Evolutionary conservation across 2,888 invertebrate genomes (phyloP).

Genomic region (Megastigmus dorsalis): DNA sequence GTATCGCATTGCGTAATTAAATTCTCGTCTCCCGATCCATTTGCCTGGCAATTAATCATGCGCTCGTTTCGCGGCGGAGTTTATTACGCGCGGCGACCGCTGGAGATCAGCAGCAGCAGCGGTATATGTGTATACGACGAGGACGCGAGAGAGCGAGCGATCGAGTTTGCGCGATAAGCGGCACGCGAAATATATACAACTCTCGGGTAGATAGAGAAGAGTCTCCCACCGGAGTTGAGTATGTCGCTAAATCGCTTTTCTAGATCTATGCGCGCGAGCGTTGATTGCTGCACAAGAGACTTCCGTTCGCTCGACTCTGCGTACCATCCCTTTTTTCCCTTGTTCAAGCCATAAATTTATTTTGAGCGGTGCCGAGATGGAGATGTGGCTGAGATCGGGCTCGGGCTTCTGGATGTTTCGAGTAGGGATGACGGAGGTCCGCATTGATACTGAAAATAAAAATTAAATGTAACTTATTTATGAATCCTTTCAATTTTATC

Average conservation of each 20-base stretch:
- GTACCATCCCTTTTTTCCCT: too few relatives aligned
- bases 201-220: neutral
- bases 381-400: too few relatives aligned
- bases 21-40: slow-evolving; percentile 33
- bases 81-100: neutral
- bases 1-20: slow-evolving; percentile 6
- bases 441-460: too few relatives aligned
- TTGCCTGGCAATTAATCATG: slow-evolving; percentile 39
- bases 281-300: neutral
- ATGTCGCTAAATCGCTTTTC: neutral
- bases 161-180: slow-evolving; percentile 22
- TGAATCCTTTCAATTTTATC: too few relatives aligned
- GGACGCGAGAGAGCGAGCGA: slow-evolving; percentile 6
- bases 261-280: neutral
- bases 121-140: too few relatives aligned
- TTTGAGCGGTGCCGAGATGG: too few relatives aligned
- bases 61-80: slow-evolving; percentile 1
- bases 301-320: slow-evolving; percentile 11
- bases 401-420: too few relatives aligned
- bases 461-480: too few relatives aligned
- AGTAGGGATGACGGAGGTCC: too few relatives aligned
- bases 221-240: neutral
- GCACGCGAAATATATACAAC: slow-evolving; percentile 41
- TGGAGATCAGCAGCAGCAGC: neutral
- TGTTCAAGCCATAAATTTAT: too few relatives aligned